Evolutionary conservation across 1,140 invertebrate species (phyloP), one percentile per base, ranked within the genome.

Genomic region (Bombus terrestris): DNA sequence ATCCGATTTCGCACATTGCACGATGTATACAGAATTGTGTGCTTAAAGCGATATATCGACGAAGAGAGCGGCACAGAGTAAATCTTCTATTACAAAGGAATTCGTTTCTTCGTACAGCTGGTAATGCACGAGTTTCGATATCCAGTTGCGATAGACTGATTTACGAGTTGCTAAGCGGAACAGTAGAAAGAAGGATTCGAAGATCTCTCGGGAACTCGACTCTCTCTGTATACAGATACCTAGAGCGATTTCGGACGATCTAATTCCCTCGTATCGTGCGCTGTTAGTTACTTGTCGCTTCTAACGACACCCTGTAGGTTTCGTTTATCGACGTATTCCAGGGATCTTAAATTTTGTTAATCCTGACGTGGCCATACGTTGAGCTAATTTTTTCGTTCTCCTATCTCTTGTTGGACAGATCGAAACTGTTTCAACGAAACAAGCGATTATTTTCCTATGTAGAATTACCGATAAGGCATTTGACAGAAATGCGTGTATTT

Each of bases 231-330:
- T 90, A 92, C 81, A 69, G 83, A 89, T 86, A 88, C 74, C 71
- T 85, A 80, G 35, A n/a, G 71, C 80, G 68, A 88, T 84, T 85
- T 68, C 35, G 85, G 83, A 81, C 85, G 85, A 90, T 92, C 87
- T 88, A 92, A 88, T 92, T 84, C 74, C 62, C 66, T 39, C 68
- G 71, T 84, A 84, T 86, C 79, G 47, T 47, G 12, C 25, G 22
- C 64, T 85, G 78, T 86, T 86, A 88, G 68, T 53, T 73, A 47
- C 59, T 18, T 66, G 83, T 78, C 87, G 35, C 28, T 77, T 32
- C 3, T 59, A 79, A 84, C 66, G 75, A 47, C 66, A 62, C 82
- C 53, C 75, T 28, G 62, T 39, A 83, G 81, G 32, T 22, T 83
- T 77, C 73, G 57, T 47, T 83, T 53, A n/a, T 6, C 41, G 2